phyloP scores from a whole-genome alignment of 1,140 invertebrate genomes.

The Sinella curviseta region DNA sequence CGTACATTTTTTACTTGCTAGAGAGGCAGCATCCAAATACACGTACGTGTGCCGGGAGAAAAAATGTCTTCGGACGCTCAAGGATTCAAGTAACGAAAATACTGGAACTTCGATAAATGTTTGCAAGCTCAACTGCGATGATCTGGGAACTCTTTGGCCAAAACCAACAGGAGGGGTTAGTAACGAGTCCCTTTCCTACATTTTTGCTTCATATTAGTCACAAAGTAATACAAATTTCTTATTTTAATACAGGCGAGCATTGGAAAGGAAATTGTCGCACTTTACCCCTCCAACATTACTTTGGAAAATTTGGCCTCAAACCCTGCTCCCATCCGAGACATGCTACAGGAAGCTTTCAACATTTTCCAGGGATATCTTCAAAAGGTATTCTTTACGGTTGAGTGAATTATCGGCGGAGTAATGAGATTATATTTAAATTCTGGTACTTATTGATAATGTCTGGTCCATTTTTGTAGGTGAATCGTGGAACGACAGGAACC shows the following conservation, averaged over 20 bases:
- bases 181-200: too few species aligned
- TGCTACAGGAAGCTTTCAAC: background rate
- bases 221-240: background rate
- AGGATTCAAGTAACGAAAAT: background rate
- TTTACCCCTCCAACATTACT: background rate
- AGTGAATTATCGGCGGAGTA: background rate
- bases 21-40: background rate
- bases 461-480: background rate
- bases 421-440: background rate
- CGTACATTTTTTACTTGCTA: too few species aligned
- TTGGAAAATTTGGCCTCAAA: background rate
- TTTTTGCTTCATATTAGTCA: background rate
- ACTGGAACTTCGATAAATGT: background rate
- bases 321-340: background rate
- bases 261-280: background rate
- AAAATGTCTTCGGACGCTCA: background rate
- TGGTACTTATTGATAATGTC: background rate
- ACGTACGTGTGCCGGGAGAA: background rate
- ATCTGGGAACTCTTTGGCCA: background rate
- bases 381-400: background rate
- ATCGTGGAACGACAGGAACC: background rate
- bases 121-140: constrained; percentile 15
- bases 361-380: background rate
- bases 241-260: background rate
- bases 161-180: background rate